Percentiles rank a stretch among this genome's conserved stretches.
Evolutionary conservation across 2,113 vertebrate genomes (phyloP).

Genomic region (Australoheros scitulus): DNA sequence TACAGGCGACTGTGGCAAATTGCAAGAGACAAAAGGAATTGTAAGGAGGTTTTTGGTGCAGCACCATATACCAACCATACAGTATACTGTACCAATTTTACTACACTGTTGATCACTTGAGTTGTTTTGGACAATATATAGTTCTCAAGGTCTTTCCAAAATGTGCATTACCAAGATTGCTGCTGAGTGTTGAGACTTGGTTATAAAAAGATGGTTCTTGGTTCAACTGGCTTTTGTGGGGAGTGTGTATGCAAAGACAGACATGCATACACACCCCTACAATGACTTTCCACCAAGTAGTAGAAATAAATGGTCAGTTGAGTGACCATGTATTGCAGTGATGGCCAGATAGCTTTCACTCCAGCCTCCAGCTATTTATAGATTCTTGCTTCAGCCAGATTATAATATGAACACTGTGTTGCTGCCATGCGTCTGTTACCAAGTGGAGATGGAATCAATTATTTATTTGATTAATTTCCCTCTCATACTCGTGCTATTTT

Average conservation of each 20-base stretch:
- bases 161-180: background rate
- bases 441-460: conserved; percentile 27
- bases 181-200: no score
- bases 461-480: conserved; percentile 36
- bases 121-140: background rate
- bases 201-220: background rate
- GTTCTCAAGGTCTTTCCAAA: background rate
- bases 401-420: conserved; percentile 23
- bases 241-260: background rate
- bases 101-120: background rate
- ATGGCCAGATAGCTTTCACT: conserved; percentile 11
- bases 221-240: background rate
- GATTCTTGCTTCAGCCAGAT: conserved; percentile 32
- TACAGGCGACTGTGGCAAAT: background rate
- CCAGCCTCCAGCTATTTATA: conserved; percentile 32
- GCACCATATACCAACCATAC: background rate
- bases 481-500: conserved; percentile 25
- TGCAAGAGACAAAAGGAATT: background rate
- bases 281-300: conserved; percentile 14
- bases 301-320: conserved; percentile 24
- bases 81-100: background rate
- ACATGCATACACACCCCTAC: background rate
- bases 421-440: conserved; percentile 12
- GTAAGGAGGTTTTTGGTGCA: background rate
- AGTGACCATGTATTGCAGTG: conserved; percentile 23